A percentile compares a stretch with the other conserved stretches of the same genome.
Evolutionary conservation across 2,888 invertebrate genomes (phyloP).

Genomic region (Leptura quadrifasciata): DNA sequence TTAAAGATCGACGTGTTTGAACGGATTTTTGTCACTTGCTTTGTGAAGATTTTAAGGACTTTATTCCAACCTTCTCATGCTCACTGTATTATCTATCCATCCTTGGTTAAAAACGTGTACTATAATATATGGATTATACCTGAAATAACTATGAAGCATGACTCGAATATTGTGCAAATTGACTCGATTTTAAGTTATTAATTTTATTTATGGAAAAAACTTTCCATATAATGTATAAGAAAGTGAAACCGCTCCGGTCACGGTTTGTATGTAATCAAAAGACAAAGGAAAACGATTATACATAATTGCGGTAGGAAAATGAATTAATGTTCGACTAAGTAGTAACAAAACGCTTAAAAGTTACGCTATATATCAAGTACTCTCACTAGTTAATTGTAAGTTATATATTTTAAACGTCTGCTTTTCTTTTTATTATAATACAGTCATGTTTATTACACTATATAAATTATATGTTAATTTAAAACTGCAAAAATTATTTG

Average conservation of each 20-base stretch:
- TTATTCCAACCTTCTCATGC: too few species aligned
- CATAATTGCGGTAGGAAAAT: not conserved
- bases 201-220: constrained; percentile 25
- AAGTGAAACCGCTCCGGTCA: constrained; percentile 33
- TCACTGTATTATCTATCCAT: too few species aligned
- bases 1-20: too few species aligned
- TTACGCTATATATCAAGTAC: not conserved
- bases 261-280: constrained; percentile 22
- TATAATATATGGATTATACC: not conserved
- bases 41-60: too few species aligned
- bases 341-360: not conserved
- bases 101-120: not conserved
- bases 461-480: constrained; percentile 7
- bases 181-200: constrained; percentile 15
- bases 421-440: not conserved
- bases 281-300: constrained; percentile 16
- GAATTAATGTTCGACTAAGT: constrained; percentile 5
- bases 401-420: not conserved
- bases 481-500: too few species aligned
- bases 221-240: constrained; percentile 36
- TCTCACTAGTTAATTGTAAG: not conserved
- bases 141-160: constrained; percentile 21
- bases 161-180: constrained; percentile 12
- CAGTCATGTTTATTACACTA: not conserved
- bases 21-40: too few species aligned